Base-by-base conservation (phyloP, 2,888 invertebrate genomes). In the Serrognathus titanus region DNA sequence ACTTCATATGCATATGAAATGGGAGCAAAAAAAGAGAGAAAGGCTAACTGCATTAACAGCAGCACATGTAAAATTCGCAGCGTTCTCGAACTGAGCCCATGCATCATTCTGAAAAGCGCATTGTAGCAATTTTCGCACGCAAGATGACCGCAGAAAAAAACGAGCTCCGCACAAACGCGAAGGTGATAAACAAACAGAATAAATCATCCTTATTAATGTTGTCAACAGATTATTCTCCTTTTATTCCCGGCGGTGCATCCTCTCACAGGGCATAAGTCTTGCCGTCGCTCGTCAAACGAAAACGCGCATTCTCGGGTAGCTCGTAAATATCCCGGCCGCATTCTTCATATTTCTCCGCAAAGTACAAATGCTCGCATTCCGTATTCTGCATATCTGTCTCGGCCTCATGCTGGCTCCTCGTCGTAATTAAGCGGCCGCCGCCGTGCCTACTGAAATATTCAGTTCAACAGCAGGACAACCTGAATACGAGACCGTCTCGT, bases 201-300 rank as follows among this genome's bases (percentile, higher is more conserved):
- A 63, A 63, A 60, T 63, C 62, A 59, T 57, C 55, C 63, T 64
- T 65, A 62, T 64, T 63, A 60, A 57, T 63, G 62, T 61, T 63
- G 62, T 63, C 64, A 64, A 62, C 62, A 63, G 58, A 62, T 60
- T 62, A 62, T 62, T 63, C 57, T 50, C 55, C 39, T 57, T 55
- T 53, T 58, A 51, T 45, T 53, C 51, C 47, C 43, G 24, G 48
- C 55, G 35, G 48, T 51, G 31, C 47, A 45, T 55, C 31, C 49
- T 31, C 24, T 35, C 48, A 31, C 45, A 48, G 41, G 53, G 53
- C 59, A 60, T 60, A 60, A 59, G 49, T 62, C 59, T 52, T 55
- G 54, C 51, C 48, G 59, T 57, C 56, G 60, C 58, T 63, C 59
- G 55, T 61, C 59, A 53, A 51, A 60, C 55, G 62, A 53, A 54